Conservation (phyloP, 2,888 invertebrate genomes). For the Neocrepidodera transversa region DNA sequence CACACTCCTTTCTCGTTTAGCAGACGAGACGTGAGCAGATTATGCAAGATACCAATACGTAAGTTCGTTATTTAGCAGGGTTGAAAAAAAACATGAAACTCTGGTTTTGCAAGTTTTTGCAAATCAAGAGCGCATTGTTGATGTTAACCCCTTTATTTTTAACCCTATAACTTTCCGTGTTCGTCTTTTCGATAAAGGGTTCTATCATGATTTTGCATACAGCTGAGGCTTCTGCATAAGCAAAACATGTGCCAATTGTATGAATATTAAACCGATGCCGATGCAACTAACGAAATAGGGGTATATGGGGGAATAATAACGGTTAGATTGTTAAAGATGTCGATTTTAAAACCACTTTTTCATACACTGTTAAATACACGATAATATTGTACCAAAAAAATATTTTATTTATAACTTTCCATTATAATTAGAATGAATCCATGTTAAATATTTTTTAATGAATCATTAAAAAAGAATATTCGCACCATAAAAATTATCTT, state of each 20-base stretch:
- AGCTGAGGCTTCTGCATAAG: slow-evolving; percentile 33
- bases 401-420: no score
- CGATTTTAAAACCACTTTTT: no score
- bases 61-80: slow-evolving; percentile 10
- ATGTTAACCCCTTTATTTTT: slow-evolving; percentile 37
- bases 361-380: no score
- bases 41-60: not conserved
- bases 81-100: slow-evolving; percentile 34
- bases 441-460: no score
- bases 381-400: no score
- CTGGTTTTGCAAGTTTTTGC: slow-evolving; percentile 47
- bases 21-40: not conserved
- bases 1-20: no score
- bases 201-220: slow-evolving; percentile 36
- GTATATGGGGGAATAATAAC: slow-evolving; percentile 29
- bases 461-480: no score
- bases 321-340: no score
- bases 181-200: slow-evolving; percentile 40
- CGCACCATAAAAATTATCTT: slow-evolving; percentile 34
- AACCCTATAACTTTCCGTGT: slow-evolving; percentile 40
- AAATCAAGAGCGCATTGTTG: slow-evolving; percentile 45
- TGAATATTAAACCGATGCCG: slow-evolving; percentile 39
- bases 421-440: no score
- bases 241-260: slow-evolving; percentile 43
- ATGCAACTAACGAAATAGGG: slow-evolving; percentile 27